Conservation (phyloP, 2,888 invertebrate genomes). For the Ophraella communa region DNA sequence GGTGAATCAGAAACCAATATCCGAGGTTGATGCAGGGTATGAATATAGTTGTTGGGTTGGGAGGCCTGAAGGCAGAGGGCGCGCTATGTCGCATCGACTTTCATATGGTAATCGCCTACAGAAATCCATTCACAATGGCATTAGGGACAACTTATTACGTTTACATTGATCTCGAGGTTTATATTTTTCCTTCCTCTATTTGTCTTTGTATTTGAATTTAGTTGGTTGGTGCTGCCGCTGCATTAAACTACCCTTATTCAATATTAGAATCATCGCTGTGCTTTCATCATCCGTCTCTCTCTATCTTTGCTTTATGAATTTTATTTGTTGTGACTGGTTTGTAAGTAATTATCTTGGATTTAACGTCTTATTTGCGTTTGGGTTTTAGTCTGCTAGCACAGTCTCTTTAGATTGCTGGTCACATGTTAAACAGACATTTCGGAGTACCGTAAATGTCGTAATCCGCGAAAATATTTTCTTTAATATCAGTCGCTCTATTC, state of each 20-base stretch:
- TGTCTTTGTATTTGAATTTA: conserved; percentile 61
- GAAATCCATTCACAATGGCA: conserved; percentile 61
- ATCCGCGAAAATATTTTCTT: neutral
- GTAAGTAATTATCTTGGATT: conserved; percentile 44
- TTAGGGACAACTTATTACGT: conserved; percentile 62
- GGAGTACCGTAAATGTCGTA: neutral
- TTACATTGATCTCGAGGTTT: conserved; percentile 62
- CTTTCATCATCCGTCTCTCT: conserved; percentile 14
- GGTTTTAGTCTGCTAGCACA: neutral
- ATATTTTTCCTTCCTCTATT: conserved; percentile 60
- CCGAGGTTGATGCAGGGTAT: conserved; percentile 51
- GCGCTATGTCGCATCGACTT: conserved; percentile 53
- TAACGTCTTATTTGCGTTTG: conserved; percentile 32
- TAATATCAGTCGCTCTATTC: neutral
- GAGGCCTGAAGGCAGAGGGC: conserved; percentile 51
- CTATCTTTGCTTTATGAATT: conserved; percentile 36
- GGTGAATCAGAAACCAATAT: conserved; percentile 61
- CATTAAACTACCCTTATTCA: conserved; percentile 39
- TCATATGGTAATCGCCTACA: conserved; percentile 61
- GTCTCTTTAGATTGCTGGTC: conserved; percentile 5
- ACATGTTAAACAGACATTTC: conserved; percentile 19
- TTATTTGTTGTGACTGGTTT: conserved; percentile 47
- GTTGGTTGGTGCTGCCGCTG: conserved; percentile 51
- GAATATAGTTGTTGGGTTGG: conserved; percentile 50
- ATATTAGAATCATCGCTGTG: conserved; percentile 30